Conservation (phyloP, 2,888 invertebrate genomes). For the Blastobasis lacticolella region DNA sequence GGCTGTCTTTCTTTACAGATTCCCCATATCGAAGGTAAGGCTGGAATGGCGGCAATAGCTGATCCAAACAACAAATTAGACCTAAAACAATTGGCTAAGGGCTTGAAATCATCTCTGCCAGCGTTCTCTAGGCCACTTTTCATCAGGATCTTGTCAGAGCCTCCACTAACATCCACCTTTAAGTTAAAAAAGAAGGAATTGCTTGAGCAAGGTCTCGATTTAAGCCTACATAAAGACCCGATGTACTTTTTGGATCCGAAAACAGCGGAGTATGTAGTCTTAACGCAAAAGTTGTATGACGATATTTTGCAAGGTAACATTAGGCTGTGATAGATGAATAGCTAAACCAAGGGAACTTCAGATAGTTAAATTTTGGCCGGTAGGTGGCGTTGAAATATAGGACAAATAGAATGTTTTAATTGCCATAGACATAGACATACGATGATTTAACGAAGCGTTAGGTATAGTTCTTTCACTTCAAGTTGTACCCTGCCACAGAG, state of each 20-base stretch:
- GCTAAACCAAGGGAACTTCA: too few relatives aligned
- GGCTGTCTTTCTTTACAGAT: conserved; percentile 64
- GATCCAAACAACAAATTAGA: conserved; percentile 80
- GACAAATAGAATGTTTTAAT: too few relatives aligned
- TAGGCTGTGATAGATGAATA: conserved; percentile 53
- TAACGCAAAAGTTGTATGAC: conserved; percentile 63
- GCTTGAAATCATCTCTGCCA: conserved; percentile 77
- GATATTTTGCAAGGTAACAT: conserved; percentile 62
- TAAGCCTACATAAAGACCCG: conserved; percentile 76
- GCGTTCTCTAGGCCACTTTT: conserved; percentile 91
- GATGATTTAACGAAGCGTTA: too few relatives aligned
- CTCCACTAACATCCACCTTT: conserved; percentile 90
- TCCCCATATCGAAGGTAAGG: conserved; percentile 87
- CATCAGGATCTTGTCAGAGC: conserved; percentile 81
- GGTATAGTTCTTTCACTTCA: too few relatives aligned
- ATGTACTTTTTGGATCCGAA: conserved; percentile 78
- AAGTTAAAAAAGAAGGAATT: conserved; percentile 94
- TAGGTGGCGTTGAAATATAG: too few relatives aligned
- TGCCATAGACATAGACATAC: too few relatives aligned
- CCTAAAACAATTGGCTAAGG: conserved; percentile 57
- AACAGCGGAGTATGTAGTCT: conserved; percentile 53
- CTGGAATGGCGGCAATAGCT: conserved; percentile 95
- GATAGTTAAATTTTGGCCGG: too few relatives aligned
- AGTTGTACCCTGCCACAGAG: too few relatives aligned
- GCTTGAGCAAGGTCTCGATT: conserved; percentile 85